phyloP scores from a whole-genome alignment of 2,797 vertebrate genomes.

The Lateolabrax maculatus region DNA sequence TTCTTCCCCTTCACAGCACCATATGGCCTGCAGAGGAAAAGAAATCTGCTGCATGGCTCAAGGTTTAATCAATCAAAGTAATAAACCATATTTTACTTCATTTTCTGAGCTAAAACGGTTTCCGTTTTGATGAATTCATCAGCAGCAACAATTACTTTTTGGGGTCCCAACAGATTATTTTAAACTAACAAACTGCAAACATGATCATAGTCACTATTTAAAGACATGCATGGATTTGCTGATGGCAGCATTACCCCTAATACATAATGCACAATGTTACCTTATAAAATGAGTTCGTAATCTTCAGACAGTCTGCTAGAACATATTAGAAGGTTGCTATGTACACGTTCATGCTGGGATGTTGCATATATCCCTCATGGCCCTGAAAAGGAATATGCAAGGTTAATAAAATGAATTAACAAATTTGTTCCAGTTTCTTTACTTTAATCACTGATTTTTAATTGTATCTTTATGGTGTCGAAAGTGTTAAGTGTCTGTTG shows the following conservation, averaged over 20 bases:
- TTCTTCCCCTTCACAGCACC: constrained; percentile 66
- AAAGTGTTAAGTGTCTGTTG: background rate
- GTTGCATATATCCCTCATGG: background rate
- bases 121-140: constrained; percentile 32
- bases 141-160: background rate
- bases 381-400: background rate
- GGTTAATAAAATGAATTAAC: constrained; percentile 3
- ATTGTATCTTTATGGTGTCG: background rate
- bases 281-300: background rate
- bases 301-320: background rate
- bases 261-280: background rate
- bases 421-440: no score
- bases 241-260: background rate
- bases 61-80: constrained; percentile 59
- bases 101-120: constrained; percentile 18
- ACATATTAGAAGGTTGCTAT: background rate
- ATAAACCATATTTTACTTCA: constrained; percentile 41
- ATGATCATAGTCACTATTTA: background rate
- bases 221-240: background rate
- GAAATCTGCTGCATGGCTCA: constrained; percentile 34
- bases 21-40: constrained; percentile 48
- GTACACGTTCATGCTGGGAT: background rate
- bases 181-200: background rate
- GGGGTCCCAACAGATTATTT: background rate
- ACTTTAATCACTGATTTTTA: background rate